Percentiles rank a stretch among this genome's conserved stretches.
Evolutionary conservation across 2,113 vertebrate genomes (phyloP).

Genomic region (Halcyon senegalensis): DNA sequence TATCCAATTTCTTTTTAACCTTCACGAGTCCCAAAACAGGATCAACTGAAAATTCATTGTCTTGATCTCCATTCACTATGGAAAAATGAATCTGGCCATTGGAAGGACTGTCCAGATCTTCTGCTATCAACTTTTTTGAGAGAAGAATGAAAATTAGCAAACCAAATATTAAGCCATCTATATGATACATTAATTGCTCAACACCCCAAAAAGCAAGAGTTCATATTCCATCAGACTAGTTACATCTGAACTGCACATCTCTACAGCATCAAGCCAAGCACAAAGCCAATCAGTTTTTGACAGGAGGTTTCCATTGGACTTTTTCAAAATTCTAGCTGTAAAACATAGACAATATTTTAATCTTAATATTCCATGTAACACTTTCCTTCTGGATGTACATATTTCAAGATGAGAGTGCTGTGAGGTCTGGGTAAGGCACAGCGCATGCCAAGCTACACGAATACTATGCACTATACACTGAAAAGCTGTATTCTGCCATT

Average conservation of each 20-base stretch:
- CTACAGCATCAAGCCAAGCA: neutral
- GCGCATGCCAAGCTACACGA: neutral
- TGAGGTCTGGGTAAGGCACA: neutral
- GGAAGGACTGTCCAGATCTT: slow-evolving; percentile 90
- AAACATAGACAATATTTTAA: neutral
- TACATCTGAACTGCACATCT: neutral
- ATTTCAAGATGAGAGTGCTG: neutral
- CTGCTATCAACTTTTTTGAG: slow-evolving; percentile 85
- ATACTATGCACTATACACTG: neutral
- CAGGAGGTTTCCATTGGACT: neutral
- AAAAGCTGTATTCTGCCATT: neutral
- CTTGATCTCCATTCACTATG: slow-evolving; percentile 88
- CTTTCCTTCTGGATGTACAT: neutral
- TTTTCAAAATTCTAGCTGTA: neutral
- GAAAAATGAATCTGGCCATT: slow-evolving; percentile 91
- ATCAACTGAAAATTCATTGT: slow-evolving; percentile 92
- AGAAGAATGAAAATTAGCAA: slow-evolving; percentile 23
- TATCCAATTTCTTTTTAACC: slow-evolving; percentile 93
- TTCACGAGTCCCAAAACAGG: slow-evolving; percentile 88
- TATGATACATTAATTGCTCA: neutral
- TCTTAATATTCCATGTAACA: neutral
- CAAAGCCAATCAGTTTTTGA: neutral
- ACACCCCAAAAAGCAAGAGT: neutral
- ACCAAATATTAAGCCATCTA: neutral
- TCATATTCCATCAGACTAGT: neutral